A percentile compares a stretch with the other conserved stretches of the same genome.
Evolutionary conservation across 1,140 invertebrate genomes (phyloP).

Genomic region (Dendroctonus ponderosae): DNA sequence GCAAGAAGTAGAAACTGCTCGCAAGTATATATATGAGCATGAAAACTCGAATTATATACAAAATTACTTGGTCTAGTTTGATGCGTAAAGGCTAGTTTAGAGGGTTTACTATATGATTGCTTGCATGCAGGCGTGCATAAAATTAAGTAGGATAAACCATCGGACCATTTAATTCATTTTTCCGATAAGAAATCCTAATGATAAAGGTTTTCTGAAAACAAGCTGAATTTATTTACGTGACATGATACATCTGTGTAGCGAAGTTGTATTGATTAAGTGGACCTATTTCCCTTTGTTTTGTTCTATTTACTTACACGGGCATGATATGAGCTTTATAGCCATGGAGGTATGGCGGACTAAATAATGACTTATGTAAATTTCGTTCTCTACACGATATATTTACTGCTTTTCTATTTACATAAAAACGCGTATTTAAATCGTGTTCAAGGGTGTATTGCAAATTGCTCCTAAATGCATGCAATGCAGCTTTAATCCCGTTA

Average conservation of each 20-base stretch:
- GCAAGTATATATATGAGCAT: neutral
- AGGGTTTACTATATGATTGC: no score
- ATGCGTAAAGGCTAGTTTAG: no score
- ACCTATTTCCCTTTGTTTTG: conserved; percentile 10
- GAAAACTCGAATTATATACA: neutral
- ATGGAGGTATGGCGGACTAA: neutral
- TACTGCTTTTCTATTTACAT: neutral
- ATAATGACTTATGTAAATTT: conserved; percentile 1
- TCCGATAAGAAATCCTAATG: conserved; percentile 11
- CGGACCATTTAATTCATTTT: conserved; percentile 12
- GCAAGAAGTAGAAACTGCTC: neutral
- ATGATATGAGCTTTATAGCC: conserved; percentile 2
- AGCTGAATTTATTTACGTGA: conserved; percentile 6
- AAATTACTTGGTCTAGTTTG: neutral
- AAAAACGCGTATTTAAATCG: neutral
- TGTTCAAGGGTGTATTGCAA: neutral
- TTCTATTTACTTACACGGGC: conserved; percentile 14
- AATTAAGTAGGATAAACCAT: conserved; percentile 2
- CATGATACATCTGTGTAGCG: conserved; percentile 22
- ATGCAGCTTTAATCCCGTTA: neutral
- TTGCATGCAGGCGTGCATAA: neutral
- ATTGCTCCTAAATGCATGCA: neutral
- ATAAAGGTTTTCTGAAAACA: conserved; percentile 2
- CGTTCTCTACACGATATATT: neutral
- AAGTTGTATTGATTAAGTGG: conserved; percentile 21